Base-by-base conservation (phyloP, 2,888 invertebrate genomes). In the Ophion slaviceki region DNA sequence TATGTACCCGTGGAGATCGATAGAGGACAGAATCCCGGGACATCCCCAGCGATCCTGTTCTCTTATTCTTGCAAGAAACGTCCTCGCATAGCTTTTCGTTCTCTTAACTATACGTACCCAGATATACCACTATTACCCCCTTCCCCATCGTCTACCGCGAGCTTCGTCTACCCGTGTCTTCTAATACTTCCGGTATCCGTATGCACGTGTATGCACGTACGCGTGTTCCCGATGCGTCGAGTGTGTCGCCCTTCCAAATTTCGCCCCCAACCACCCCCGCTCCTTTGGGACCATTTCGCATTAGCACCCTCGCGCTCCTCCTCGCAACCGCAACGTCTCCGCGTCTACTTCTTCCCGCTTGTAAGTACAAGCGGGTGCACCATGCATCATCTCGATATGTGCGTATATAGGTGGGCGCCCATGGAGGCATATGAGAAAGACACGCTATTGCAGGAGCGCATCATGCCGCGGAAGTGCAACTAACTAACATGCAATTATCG, bases 21-120 rank as follows among this genome's bases (percentile, higher is more conserved):
- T 93, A 93, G 93, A 93, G 93, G 93, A 93, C 93, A 93, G 93
- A 92, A 93, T 93, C 93, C 93, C 93, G 92, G 93, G 93, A 92
- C 92, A 93, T 93, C 93, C 93, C 92, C 92, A 93, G 93, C 92
- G 91, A 93, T 93, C 92, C 92, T 93, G 92, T 92, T 93, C 93
- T 93, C 93, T 93, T 93, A 93, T 93, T 93, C 93, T 93, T 92
- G 93, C 93, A 93, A 93, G 93, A 93, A 93, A 91, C 93, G 91
- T 92, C 89, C 91, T 91, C 88, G 90, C 91, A 86, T 91, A 89
- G 89, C 86, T 87, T 85, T 86, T 83, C 86, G 79, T 85, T 79
- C 74, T 79, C 80, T 84, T 68, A 81, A 81, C 74, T 75, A 75
- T 47, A 81, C 45, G 36, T 67, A 74, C 32, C 74, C 28, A 66